Conservation (phyloP, 2,888 invertebrate genomes). For the Chymomyza fuscimana region DNA sequence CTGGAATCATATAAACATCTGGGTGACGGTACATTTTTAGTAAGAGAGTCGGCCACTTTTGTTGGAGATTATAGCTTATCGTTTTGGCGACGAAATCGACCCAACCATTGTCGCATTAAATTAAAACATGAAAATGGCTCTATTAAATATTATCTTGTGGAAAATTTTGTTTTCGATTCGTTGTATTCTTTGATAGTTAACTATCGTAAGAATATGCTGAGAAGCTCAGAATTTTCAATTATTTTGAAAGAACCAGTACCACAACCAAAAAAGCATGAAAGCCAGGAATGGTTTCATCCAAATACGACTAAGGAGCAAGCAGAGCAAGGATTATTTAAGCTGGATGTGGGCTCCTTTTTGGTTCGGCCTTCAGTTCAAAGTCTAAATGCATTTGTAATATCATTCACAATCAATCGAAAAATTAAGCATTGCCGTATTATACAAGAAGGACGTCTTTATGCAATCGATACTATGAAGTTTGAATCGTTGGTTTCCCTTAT, state of each 20-base stretch:
- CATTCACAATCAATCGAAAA: conserved; percentile 93
- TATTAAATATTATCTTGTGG: conserved; percentile 94
- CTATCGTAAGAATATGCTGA: conserved; percentile 91
- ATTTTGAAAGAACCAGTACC: conserved; percentile 94
- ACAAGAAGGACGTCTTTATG: conserved; percentile 93
- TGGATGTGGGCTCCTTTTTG: conserved; percentile 95
- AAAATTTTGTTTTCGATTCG: conserved; percentile 93
- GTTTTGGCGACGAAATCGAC: conserved; percentile 93
- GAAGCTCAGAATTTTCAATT: conserved; percentile 94
- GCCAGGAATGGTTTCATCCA: conserved; percentile 95
- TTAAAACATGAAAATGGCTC: conserved; percentile 92
- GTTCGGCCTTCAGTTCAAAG: conserved; percentile 95
- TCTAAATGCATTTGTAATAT: conserved; percentile 92
- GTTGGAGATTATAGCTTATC: conserved; percentile 97
- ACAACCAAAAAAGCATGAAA: conserved; percentile 96
- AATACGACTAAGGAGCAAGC: conserved; percentile 89
- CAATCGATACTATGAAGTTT: conserved; percentile 94
- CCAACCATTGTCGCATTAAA: conserved; percentile 95
- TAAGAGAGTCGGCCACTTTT: conserved; percentile 96
- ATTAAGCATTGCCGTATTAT: conserved; percentile 98
- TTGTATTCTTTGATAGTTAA: conserved; percentile 94
- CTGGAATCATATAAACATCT: conserved; percentile 88
- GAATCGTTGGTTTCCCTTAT: conserved; percentile 97
- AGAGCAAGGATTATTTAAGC: conserved; percentile 91
- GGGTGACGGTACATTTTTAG: conserved; percentile 95